A percentile compares a stretch with the other conserved stretches of the same genome.
Conservation (phyloP, 35 echinoderm and acorn worm genomes). For the Stichopus chloronotus region DNA sequence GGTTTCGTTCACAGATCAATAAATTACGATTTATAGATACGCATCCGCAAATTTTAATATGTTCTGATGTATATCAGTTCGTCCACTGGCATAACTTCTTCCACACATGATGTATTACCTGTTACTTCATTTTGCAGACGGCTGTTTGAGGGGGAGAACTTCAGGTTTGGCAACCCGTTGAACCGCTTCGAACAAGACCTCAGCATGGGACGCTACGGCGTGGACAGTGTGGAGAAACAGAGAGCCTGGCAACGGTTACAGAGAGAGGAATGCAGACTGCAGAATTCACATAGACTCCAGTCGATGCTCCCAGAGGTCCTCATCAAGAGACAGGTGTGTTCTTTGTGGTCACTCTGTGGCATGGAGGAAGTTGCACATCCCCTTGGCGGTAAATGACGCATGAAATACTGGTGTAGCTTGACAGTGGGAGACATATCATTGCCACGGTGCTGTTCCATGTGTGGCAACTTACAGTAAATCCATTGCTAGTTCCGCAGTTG, state of each 20-base stretch:
- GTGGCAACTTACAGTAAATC: too few relatives aligned
- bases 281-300: constrained; percentile 37
- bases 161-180: constrained; percentile 28
- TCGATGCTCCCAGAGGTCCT: constrained; percentile 54
- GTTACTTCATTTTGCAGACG: neutral
- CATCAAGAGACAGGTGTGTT: constrained; percentile 46
- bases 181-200: constrained; percentile 35
- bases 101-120: too few relatives aligned
- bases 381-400: neutral
- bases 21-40: too few relatives aligned
- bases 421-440: neutral
- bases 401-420: neutral
- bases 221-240: constrained; percentile 45
- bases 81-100: too few relatives aligned
- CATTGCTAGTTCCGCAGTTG: too few relatives aligned
- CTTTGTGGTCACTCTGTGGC: too few relatives aligned
- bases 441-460: too few relatives aligned
- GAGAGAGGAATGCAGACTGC: constrained; percentile 29
- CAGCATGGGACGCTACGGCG: constrained; percentile 1
- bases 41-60: too few relatives aligned
- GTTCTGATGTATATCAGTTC: too few relatives aligned
- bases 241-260: constrained; percentile 40
- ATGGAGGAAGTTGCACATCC: neutral
- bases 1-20: too few relatives aligned
- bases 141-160: constrained; percentile 38